Conservation (phyloP, 2,113 vertebrate genomes). For the Myotis yumanensis region DNA sequence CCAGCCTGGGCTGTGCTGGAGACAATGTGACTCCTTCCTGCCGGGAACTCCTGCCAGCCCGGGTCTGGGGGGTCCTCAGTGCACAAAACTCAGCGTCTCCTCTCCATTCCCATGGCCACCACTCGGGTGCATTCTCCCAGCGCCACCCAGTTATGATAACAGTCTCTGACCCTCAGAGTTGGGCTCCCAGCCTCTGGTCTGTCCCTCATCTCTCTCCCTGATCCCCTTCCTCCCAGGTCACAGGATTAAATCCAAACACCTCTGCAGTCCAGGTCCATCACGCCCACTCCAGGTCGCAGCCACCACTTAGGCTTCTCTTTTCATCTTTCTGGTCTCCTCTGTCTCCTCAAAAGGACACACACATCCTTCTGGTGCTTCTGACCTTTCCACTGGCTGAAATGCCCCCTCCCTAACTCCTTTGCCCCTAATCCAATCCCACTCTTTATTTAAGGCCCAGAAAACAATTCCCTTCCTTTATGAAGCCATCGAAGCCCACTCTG, state of each 20-base stretch:
- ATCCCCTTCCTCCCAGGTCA: neutral
- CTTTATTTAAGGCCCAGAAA: conserved; percentile 2
- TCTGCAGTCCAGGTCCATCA: neutral
- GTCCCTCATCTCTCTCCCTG: neutral
- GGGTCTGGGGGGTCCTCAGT: too few relatives aligned
- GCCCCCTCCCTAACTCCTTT: neutral
- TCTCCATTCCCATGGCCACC: neutral
- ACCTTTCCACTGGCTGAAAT: neutral
- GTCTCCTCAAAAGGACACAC: neutral
- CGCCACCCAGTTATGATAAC: neutral
- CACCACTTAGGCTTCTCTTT: neutral
- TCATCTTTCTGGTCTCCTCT: neutral
- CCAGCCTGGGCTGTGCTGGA: neutral
- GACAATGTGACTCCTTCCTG: neutral
- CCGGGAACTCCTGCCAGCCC: neutral
- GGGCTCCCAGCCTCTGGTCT: neutral
- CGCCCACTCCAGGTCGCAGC: neutral
- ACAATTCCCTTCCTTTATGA: neutral
- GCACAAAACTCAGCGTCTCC: neutral
- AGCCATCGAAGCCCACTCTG: neutral
- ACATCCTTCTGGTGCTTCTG: neutral
- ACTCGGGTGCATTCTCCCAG: neutral
- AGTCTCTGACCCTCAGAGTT: neutral
- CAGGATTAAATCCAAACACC: neutral
- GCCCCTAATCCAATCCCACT: neutral